Percentiles rank a stretch among this genome's conserved stretches.
Conservation (phyloP, 1,140 invertebrate genomes). For the Cepaea nemoralis region DNA sequence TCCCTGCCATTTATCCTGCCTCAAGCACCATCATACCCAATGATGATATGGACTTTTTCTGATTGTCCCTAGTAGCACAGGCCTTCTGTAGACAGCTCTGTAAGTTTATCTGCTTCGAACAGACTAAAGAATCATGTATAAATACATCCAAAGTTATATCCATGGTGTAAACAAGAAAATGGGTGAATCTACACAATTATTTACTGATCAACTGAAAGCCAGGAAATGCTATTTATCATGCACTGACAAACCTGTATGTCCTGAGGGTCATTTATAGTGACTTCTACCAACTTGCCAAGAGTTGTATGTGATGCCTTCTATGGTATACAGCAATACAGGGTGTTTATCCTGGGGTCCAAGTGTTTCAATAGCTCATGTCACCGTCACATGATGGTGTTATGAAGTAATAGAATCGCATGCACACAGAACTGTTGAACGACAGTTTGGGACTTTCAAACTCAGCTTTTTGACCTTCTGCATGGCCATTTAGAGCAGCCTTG, state of each 20-base stretch:
- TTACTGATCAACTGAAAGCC: too few relatives aligned
- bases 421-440: not conserved
- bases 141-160: too few relatives aligned
- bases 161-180: too few relatives aligned
- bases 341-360: conserved; percentile 10
- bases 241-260: not conserved
- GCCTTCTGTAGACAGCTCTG: too few relatives aligned
- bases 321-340: not conserved
- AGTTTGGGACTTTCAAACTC: not conserved
- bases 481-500: not conserved
- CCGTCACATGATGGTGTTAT: not conserved
- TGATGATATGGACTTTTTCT: too few relatives aligned
- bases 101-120: too few relatives aligned
- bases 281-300: not conserved
- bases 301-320: not conserved
- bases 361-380: conserved; percentile 5
- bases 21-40: too few relatives aligned
- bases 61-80: too few relatives aligned
- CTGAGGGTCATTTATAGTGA: not conserved
- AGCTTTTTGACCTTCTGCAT: not conserved
- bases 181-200: too few relatives aligned
- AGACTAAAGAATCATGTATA: too few relatives aligned
- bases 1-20: too few relatives aligned
- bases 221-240: too few relatives aligned
- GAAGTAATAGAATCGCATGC: not conserved